Evolutionary conservation across 1,140 invertebrate genomes (phyloP), one percentile per base, ranked within the genome.

Genomic region (Diabrotica virgifera): DNA sequence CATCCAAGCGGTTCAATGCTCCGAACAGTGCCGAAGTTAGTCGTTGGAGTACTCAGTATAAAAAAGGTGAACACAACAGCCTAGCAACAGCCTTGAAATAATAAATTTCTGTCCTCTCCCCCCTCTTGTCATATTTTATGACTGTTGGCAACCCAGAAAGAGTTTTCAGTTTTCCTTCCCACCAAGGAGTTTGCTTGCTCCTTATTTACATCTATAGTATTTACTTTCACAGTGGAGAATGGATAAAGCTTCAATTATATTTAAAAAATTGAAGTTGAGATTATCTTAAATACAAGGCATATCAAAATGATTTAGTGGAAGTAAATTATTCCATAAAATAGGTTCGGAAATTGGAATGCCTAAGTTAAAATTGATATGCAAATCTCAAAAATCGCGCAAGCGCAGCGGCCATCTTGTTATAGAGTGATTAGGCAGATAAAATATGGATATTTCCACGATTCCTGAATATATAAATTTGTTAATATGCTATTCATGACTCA

Each of bases 381-480:
- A 62, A 62, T 40, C 35, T 36, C 5, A 35, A 59, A 14, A 58
- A 59, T 7, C 40, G 64, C 68, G 68, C 68, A 70, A 54, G 13
- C 68, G 64, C 59, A 14, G 54, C 36, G n/a, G 62, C 68, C 65
- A 70, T 70, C 14, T 70, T 70, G 62, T 65, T n/a, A 40, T 61
- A 61, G 56, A 64, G 13, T 40, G 52, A 62, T 62, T 62, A 62
- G 60, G 36, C 60, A 62, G 36, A 13, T 11, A 54, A 52, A 9
- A 50, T 52, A 64, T 24, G 24, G 24, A 24, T 24, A 24, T 24
- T 24, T 24, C 24, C 24, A 24, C 24, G 1, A 24, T 24, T 24
- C 24, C 24, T 24, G 24, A 24, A 2, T 24, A 24, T 24, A 54
- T 59, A 63, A 40, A 60, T 9, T 46, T 37, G 54, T n/a, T 12